Percentiles rank a stretch among this genome's conserved stretches.
Evolutionary conservation across 1,140 invertebrate species (phyloP).

Genomic region (Drosophila miranda): DNA sequence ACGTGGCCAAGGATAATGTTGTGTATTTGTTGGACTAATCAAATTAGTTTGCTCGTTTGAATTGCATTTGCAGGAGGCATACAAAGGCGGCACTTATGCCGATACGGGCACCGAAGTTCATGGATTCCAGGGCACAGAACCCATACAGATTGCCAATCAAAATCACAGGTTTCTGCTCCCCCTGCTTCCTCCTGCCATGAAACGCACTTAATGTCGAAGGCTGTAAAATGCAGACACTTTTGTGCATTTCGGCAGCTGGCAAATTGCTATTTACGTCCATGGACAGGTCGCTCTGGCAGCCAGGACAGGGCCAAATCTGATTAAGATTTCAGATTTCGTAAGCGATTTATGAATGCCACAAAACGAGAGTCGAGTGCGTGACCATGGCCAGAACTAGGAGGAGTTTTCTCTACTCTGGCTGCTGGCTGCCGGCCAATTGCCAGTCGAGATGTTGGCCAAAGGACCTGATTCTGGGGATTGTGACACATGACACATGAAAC

Average conservation of each 20-base stretch:
- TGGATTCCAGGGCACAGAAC: not conserved
- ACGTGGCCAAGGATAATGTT: conserved; percentile 25
- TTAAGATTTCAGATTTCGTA: conserved; percentile 65
- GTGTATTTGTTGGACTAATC: conserved; percentile 31
- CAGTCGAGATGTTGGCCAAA: conserved; percentile 16
- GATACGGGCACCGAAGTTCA: not conserved
- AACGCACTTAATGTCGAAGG: conserved; percentile 43
- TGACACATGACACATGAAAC: conserved; percentile 4
- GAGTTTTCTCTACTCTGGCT: not conserved
- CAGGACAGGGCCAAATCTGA: conserved; percentile 53
- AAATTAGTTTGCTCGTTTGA: conserved; percentile 48
- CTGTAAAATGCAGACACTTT: conserved; percentile 25
- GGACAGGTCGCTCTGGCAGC: conserved; percentile 13
- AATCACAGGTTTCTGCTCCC: conserved; percentile 21
- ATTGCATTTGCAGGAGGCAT: conserved; percentile 3
- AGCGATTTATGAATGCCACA: conserved; percentile 68
- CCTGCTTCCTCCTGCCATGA: conserved; percentile 11
- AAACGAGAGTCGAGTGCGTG: conserved; percentile 42
- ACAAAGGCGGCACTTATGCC: not conserved
- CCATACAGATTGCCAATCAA: conserved; percentile 35
- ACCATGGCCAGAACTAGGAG: conserved; percentile 9
- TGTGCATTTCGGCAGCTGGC: conserved; percentile 17
- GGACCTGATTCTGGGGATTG: conserved; percentile 8
- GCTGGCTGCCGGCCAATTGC: conserved; percentile 37
- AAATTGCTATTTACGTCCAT: conserved; percentile 66